Percentiles rank a stretch among this genome's conserved stretches.
Evolutionary conservation across 2,113 vertebrate species (phyloP).

Genomic region (Dromaius novaehollandiae): DNA sequence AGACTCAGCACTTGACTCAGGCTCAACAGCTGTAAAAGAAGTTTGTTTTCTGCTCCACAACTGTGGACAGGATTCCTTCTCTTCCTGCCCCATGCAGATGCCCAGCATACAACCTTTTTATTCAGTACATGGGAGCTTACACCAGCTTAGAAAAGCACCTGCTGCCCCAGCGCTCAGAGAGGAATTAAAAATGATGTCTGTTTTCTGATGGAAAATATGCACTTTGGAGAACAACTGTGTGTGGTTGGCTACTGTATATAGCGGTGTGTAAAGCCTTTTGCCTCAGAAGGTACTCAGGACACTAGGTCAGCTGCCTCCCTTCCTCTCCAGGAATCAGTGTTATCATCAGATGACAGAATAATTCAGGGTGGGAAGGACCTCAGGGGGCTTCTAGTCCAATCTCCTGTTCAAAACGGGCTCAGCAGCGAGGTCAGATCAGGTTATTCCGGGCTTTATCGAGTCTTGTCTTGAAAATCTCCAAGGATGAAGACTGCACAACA

Average conservation of each 20-base stretch:
- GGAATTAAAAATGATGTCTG: neutral
- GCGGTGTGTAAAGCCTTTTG: neutral
- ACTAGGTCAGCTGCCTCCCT: neutral
- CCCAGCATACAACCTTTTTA: neutral
- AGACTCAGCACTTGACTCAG: accelerated
- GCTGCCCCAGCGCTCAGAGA: neutral
- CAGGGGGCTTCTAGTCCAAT: neutral
- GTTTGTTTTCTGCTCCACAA: neutral
- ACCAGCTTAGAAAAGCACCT: neutral
- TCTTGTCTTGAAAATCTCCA: neutral
- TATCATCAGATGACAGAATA: neutral
- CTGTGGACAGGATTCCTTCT: neutral
- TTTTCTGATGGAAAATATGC: neutral
- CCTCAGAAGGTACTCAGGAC: neutral
- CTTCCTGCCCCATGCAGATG: neutral
- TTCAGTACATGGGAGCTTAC: accelerated
- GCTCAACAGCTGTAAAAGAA: neutral
- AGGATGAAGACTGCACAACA: neutral
- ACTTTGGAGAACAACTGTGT: neutral
- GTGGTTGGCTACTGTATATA: neutral
- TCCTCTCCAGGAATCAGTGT: neutral
- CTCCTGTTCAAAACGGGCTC: neutral
- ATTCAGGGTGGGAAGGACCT: neutral
- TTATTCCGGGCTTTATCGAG: neutral
- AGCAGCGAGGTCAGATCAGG: neutral